A percentile compares a stretch with the other conserved stretches of the same genome.
These are phyloP conservation scores for Budorcas taxicolor DNA, from an alignment of 2,113 vertebrate species.

Conservation along the genomic window DNA sequence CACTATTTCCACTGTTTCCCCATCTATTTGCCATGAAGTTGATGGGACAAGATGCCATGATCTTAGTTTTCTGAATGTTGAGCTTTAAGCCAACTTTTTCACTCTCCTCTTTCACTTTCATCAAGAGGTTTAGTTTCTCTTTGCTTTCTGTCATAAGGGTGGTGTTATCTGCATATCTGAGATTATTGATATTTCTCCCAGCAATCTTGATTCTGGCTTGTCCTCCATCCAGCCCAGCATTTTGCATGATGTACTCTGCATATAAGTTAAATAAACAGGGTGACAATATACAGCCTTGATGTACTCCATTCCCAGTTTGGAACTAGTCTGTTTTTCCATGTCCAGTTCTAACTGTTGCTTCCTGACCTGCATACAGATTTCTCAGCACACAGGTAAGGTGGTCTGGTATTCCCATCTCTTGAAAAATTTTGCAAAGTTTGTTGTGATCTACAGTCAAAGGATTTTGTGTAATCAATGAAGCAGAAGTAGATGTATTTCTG, in stretches of 20 bases:
- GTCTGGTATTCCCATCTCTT: background rate
- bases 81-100: background rate
- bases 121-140: background rate
- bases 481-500: background rate
- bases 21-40: background rate
- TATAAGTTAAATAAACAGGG: background rate
- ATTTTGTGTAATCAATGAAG: background rate
- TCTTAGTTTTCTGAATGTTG: background rate
- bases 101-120: background rate
- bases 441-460: background rate
- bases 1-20: background rate
- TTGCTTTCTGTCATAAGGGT: background rate
- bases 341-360: background rate
- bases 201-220: background rate
- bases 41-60: background rate
- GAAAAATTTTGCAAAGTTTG: background rate
- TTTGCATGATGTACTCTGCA: background rate
- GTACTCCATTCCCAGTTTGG: background rate
- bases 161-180: background rate
- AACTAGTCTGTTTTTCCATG: background rate
- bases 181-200: background rate
- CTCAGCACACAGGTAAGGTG: background rate
- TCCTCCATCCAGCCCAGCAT: background rate
- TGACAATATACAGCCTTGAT: background rate
- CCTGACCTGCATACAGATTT: background rate